Percentiles rank a stretch among this genome's conserved stretches.
phyloP scores from a whole-genome alignment of 2,797 vertebrate species.

The Forpus xanthops region DNA sequence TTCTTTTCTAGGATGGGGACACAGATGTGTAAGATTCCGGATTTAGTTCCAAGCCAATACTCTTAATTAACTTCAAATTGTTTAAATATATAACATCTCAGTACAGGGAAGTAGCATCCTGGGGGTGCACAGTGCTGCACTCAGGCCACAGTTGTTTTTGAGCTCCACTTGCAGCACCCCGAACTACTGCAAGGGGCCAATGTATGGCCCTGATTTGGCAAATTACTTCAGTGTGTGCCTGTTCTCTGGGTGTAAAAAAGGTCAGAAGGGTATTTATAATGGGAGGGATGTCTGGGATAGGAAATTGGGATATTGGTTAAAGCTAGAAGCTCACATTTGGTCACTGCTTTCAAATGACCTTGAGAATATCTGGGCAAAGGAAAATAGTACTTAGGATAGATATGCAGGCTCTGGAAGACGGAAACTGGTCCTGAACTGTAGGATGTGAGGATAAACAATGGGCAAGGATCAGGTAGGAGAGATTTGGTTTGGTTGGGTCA shows the following conservation, averaged over 20 bases:
- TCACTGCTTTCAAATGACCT: neutral
- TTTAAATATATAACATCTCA: constrained; percentile 71
- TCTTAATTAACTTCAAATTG: constrained; percentile 81
- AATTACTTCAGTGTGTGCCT: neutral
- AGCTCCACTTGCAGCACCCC: neutral
- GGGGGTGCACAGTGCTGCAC: neutral
- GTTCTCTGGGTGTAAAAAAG: neutral
- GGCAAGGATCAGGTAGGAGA: neutral
- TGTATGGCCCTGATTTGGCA: neutral
- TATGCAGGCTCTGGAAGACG: neutral
- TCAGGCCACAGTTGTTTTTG: neutral
- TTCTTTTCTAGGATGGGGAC: constrained; percentile 66
- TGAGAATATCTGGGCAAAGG: neutral
- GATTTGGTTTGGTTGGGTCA: neutral
- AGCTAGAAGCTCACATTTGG: neutral
- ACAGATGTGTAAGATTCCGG: constrained; percentile 74
- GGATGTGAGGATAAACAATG: neutral
- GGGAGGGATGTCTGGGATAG: neutral
- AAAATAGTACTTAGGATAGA: neutral
- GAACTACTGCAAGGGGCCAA: neutral
- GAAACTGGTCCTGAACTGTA: neutral
- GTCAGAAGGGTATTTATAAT: neutral
- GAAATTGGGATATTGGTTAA: neutral
- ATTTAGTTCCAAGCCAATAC: constrained; percentile 80
- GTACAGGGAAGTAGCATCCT: neutral